phyloP scores from a whole-genome alignment of 2,797 vertebrate genomes.

The Aphelocoma californica region DNA sequence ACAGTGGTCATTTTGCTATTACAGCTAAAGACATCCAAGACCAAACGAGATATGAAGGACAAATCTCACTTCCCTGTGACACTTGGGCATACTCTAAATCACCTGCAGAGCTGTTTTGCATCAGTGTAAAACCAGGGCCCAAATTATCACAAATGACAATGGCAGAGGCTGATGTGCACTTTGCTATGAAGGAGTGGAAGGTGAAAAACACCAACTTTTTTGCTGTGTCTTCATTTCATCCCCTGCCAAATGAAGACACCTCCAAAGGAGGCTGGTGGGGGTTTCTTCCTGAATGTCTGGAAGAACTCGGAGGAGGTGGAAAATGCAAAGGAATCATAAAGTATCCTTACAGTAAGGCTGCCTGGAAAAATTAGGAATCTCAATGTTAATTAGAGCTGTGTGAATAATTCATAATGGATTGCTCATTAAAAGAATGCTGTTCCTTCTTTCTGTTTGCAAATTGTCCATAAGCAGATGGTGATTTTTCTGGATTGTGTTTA shows the following conservation, averaged over 20 bases:
- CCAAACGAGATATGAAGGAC: neutral
- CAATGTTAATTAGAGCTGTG: slow-evolving; percentile 40
- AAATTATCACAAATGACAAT: neutral
- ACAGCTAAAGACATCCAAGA: neutral
- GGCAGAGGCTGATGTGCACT: neutral
- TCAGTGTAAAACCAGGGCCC: neutral
- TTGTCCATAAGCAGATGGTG: slow-evolving; percentile 58
- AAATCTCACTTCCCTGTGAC: neutral
- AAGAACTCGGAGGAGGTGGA: neutral
- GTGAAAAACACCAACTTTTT: neutral
- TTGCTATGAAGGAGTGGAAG: neutral
- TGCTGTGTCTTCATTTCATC: neutral
- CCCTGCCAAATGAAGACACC: neutral
- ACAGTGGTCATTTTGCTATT: neutral
- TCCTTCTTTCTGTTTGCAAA: slow-evolving; percentile 35
- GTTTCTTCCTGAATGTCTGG: neutral
- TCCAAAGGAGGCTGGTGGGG: neutral
- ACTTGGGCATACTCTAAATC: neutral
- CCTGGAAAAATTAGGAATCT: slow-evolving; percentile 28
- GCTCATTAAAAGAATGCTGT: slow-evolving; percentile 5
- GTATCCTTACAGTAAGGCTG: neutral
- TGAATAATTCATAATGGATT: slow-evolving; percentile 55
- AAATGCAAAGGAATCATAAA: neutral
- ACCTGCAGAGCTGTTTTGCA: neutral
- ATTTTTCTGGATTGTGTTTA: slow-evolving; percentile 12